These are phyloP conservation scores for Venustoraphidia nigricollis DNA, from an alignment of 2,888 invertebrate species.

Conservation along the genomic window DNA sequence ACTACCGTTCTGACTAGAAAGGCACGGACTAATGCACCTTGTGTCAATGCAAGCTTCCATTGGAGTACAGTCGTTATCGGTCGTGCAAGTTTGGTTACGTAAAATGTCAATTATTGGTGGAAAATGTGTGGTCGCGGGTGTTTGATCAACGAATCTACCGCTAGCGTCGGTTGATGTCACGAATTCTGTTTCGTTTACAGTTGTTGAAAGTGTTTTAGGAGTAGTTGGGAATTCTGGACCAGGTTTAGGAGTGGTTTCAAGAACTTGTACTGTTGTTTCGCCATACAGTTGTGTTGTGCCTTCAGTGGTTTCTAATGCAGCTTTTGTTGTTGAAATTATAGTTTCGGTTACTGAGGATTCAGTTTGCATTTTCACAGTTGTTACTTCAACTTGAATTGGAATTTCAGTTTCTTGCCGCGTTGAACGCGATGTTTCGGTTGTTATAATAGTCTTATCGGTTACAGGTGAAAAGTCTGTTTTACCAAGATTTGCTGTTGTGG, in stretches of 20 bases:
- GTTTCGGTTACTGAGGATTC: neutral
- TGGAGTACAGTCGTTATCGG: conserved; percentile 44
- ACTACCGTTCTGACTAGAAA: conserved; percentile 23
- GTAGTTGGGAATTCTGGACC: neutral
- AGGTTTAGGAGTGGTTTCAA: neutral
- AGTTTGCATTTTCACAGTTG: too few relatives aligned
- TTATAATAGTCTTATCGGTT: neutral
- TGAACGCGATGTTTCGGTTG: too few relatives aligned
- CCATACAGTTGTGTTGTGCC: neutral
- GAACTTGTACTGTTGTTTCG: neutral
- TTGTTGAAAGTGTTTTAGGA: neutral
- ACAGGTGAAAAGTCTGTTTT: neutral
- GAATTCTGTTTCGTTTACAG: neutral
- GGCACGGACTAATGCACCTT: conserved; percentile 49
- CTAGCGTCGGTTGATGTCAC: neutral
- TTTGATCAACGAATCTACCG: too few relatives aligned
- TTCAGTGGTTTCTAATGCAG: neutral
- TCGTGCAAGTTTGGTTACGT: conserved; percentile 36
- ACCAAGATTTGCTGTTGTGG: neutral
- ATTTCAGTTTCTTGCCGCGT: too few relatives aligned
- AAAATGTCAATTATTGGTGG: conserved; percentile 10
- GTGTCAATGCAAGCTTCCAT: conserved; percentile 46
- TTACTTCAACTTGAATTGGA: too few relatives aligned
- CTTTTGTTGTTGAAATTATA: neutral
- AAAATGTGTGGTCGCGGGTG: too few relatives aligned